Percentiles rank a stretch among this genome's conserved stretches.
phyloP scores from a whole-genome alignment of 2,888 invertebrate species.

The Pyrrhia umbra region DNA sequence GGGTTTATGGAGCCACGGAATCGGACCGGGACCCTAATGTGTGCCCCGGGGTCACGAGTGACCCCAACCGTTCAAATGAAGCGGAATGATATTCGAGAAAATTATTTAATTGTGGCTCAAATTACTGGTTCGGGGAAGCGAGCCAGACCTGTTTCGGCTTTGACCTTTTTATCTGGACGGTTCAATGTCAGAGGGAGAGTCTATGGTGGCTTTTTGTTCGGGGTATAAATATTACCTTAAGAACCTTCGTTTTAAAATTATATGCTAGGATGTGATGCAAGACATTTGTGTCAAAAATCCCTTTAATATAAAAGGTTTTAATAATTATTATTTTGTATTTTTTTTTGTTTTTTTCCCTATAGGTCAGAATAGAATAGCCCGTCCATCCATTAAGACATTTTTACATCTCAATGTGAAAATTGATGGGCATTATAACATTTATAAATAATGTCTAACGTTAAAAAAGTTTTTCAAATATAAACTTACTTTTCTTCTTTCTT shows the following conservation, averaged over 20 bases:
- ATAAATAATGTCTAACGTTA: too few species aligned
- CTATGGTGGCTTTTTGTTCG: slow-evolving; percentile 50
- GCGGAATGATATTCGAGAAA: slow-evolving; percentile 88
- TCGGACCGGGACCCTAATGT: slow-evolving; percentile 84
- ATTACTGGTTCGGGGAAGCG: slow-evolving; percentile 82
- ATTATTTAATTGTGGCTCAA: slow-evolving; percentile 88
- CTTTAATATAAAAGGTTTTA: too few species aligned
- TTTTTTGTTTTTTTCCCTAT: too few species aligned
- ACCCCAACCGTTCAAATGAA: slow-evolving; percentile 78
- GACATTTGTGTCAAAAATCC: too few species aligned
- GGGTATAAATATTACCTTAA: slow-evolving; percentile 46
- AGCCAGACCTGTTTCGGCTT: slow-evolving; percentile 73
- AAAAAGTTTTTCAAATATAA: too few species aligned
- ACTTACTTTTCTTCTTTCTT: too few species aligned
- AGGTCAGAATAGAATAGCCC: too few species aligned
- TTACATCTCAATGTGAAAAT: too few species aligned
- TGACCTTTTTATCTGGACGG: slow-evolving; percentile 71
- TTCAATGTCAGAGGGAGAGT: slow-evolving; percentile 57
- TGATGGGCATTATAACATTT: too few species aligned
- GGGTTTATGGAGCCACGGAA: slow-evolving; percentile 82
- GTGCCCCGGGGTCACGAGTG: slow-evolving; percentile 85
- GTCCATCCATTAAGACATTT: too few species aligned
- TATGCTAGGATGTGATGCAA: slow-evolving; percentile 5
- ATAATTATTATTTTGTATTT: too few species aligned
- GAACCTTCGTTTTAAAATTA: slow-evolving; percentile 26